Evolutionary conservation across 1,140 invertebrate genomes (phyloP), one percentile per base, ranked within the genome.

Genomic region (Panagrolaimus sp.): DNA sequence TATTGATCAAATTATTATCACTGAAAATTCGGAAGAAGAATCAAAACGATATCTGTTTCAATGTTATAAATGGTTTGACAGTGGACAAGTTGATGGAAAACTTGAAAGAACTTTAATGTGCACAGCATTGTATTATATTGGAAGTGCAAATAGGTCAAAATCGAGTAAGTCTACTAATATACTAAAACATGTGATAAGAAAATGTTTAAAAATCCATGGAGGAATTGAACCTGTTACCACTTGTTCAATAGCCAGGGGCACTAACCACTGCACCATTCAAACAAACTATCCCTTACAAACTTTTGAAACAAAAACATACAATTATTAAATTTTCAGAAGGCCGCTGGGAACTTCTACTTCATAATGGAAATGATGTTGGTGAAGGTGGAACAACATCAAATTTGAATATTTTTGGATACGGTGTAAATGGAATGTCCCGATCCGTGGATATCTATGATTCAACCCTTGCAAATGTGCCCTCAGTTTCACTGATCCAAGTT

Each of bases 51-150:
- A 70, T 64, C 52, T 78, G 26, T 77, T 77, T 62, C 73, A 76
- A 17, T 76, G 72, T 65, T 64, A 72, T 44, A 78, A 78, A 43
- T 80, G 78, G 74, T 52, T 79, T 24, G 78, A 79, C 26, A 65
- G 46, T 32, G 74, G 74, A 5, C 69, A 79, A 63, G 55, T 79
- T 58, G 75, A 77, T 58, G 75, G 75, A 21, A 80, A 76, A 47
- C 9, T 77, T 47, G 73, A 76, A 38, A 69, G 75, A 14, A 71
- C 43, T 7, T 26, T 77, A 14, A 63, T 67, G 17, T 73, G 77
- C 0, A 71, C 52, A 26, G 72, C 75, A 14, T 76, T 71, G 32
- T 76, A 74, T 43, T 58, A 76, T n/a, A 69, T 76, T 76, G 76
- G 32, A 7, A 38, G 32, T 38, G 32, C 52, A 24, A 58, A 58